Evolutionary conservation across 1,140 invertebrate genomes (phyloP), one percentile per base, ranked within the genome.

Genomic region (Euura lappo): DNA sequence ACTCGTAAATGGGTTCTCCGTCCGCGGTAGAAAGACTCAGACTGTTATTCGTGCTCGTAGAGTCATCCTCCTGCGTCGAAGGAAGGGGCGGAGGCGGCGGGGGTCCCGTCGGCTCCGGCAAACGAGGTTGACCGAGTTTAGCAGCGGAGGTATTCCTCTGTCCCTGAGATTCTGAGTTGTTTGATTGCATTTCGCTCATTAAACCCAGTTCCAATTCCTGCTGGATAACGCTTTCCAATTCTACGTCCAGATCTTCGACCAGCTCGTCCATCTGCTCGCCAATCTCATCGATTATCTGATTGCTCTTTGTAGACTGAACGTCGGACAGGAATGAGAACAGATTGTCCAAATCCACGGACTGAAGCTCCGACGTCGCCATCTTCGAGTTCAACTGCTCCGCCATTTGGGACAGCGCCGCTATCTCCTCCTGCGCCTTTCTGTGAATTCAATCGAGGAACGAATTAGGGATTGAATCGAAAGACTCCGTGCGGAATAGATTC

Each of bases 281-380:
- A 68, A 96, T 96, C 83, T 96, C 94, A n/a, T 95, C 93, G 11
- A 96, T 93, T 6, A 94, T 92, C 71, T 92, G 90, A 75, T 90
- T 89, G 6, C 85, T 85, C 64, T 88, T 88, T 66, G 92, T 90
- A 45, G 90, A 87, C 47, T 95, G 93, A 11, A 95, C 92, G 74
- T 97, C 95, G 0, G 94, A 94, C 6, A 98, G 88, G 83, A 98
- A 98, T 68, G 95, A 95, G 86, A 98, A 98, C 79, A 98, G 89
- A 87, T 97, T 96, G 84, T 98, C 97, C 69, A 98, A 89, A 83
- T 98, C 96, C 0, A 98, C 93, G 1, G 94, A 94, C 72, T 94
- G 81, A 70, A 88, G 75, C 72, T 89, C 88, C 64, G 90, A 89
- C 1, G 86, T 85, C 4, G 85, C 85, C 75, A 91, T 87, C 65